Conservation (phyloP, 2,113 vertebrate species). For the Anolis sagrei region DNA sequence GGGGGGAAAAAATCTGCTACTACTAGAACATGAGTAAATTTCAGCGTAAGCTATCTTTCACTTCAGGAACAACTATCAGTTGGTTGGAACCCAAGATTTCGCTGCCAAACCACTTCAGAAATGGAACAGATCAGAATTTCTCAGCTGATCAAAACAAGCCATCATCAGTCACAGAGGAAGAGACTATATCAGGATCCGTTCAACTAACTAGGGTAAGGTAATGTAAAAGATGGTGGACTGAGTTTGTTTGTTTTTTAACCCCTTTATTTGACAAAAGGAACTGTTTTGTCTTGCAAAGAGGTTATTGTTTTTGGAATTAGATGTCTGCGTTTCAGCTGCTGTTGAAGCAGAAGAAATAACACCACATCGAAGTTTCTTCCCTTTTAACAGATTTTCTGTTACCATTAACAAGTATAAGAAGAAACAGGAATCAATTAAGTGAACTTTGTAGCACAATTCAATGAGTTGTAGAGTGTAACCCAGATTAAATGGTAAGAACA, state of each 20-base stretch:
- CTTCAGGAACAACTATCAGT: slow-evolving; percentile 90
- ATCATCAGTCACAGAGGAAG: slow-evolving; percentile 80
- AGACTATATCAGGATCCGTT: slow-evolving; percentile 80
- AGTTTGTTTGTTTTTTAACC: slow-evolving; percentile 5
- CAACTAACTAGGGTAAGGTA: slow-evolving; percentile 88
- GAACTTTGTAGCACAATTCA: neutral
- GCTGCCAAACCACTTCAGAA: slow-evolving; percentile 90
- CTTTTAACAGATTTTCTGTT: slow-evolving; percentile 30
- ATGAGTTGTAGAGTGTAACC: neutral
- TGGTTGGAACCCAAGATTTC: slow-evolving; percentile 96
- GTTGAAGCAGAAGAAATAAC: neutral
- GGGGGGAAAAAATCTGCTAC: neutral
- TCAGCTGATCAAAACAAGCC: slow-evolving; percentile 77
- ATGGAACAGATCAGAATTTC: slow-evolving; percentile 87
- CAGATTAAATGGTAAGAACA: neutral
- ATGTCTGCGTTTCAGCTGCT: neutral
- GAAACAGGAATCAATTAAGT: neutral
- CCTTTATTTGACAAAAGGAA: neutral
- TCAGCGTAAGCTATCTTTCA: slow-evolving; percentile 80
- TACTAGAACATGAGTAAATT: slow-evolving; percentile 83
- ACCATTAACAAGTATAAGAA: slow-evolving; percentile 2
- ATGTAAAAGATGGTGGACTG: slow-evolving; percentile 45
- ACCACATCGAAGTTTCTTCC: neutral
- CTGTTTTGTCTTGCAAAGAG: neutral
- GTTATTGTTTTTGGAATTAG: neutral